Evolutionary conservation across 2,113 vertebrate genomes (phyloP), one percentile per base, ranked within the genome.

Genomic region (Psittacula cyanocephala): DNA sequence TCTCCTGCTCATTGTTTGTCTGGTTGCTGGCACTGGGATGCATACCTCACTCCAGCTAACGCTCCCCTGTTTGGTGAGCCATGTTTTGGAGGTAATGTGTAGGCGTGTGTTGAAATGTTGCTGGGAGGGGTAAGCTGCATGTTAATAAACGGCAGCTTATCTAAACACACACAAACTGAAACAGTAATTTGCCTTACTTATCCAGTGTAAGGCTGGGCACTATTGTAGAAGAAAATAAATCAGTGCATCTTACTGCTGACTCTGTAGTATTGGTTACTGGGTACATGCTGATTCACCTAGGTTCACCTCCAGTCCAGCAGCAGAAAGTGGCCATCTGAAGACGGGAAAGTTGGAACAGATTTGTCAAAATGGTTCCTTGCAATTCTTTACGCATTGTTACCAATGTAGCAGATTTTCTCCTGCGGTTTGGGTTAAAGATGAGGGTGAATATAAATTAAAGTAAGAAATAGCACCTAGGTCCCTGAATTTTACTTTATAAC

Each of bases 71-170:
- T 65, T 0, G 7, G 69, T 64, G 92, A 96, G 86, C 95, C 3
- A 3, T 70, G 64, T 49, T 93, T 86, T 55, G 69, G 65, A 92
- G 86, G 92, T 31, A 90, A 50, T 0, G 33, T 41, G 95, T 95
- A 89, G 95, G 96, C 16, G 62, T 95, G 57, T 92, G 94, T 95
- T 91, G 96, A 96, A 96, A 97, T 1, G 1, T 71, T 78, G 83
- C 0, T 13, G 86, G 88, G 72, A 95, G 94, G 92, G 57, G 86
- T 91, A 64, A 88, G 52, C 27, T 90, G 63, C 57, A 31, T 52
- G 33, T 86, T 93, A 96, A 86, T 93, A 91, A 95, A 81, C 10
- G 60, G 63, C 2, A 35, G 64, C 74, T 95, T 94, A 92, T 93
- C 94, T 92, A 47, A 74, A 79, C 53, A 72, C 63, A 86, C 47